phyloP scores from a whole-genome alignment of 2,797 vertebrate genomes.

The Enteromius radiatus region DNA sequence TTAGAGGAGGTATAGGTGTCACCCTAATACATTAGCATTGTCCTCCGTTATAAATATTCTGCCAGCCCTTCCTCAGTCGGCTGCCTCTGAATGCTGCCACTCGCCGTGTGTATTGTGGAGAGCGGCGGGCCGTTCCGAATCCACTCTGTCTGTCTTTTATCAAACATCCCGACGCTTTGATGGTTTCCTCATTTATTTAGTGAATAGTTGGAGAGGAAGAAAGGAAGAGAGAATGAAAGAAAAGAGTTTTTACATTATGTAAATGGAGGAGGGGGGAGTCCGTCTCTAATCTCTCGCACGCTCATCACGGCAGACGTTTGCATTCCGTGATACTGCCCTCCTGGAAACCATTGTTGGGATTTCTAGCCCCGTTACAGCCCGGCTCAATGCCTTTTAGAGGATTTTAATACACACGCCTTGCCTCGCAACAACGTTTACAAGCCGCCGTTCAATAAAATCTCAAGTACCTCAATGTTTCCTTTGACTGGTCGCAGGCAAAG shows the following conservation, averaged over 20 bases:
- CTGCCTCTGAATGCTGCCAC: constrained; percentile 77
- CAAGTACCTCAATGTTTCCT: constrained; percentile 66
- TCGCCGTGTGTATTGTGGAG: constrained; percentile 75
- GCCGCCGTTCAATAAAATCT: constrained; percentile 74
- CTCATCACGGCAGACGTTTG: constrained; percentile 80
- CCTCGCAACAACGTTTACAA: constrained; percentile 78
- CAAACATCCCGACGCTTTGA: constrained; percentile 76
- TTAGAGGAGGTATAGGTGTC: constrained; percentile 81
- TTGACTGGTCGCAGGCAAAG: constrained; percentile 62
- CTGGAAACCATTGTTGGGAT: constrained; percentile 77
- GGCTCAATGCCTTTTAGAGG: constrained; percentile 70
- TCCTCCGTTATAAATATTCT: constrained; percentile 83
- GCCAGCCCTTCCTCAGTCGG: constrained; percentile 79
- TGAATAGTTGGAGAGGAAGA: constrained; percentile 76
- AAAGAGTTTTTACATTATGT: constrained; percentile 82
- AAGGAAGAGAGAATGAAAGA: constrained; percentile 42
- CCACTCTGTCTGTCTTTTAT: constrained; percentile 78
- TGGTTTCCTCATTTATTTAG: constrained; percentile 87
- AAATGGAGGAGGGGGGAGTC: constrained; percentile 76
- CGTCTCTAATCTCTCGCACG: constrained; percentile 82
- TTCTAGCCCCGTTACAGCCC: constrained; percentile 66
- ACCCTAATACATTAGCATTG: constrained; percentile 84
- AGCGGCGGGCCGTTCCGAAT: constrained; percentile 79
- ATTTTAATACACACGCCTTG: constrained; percentile 77
- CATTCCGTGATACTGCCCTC: constrained; percentile 75